Conservation (phyloP, 1,140 invertebrate species). For the Drosophila asahinai region DNA sequence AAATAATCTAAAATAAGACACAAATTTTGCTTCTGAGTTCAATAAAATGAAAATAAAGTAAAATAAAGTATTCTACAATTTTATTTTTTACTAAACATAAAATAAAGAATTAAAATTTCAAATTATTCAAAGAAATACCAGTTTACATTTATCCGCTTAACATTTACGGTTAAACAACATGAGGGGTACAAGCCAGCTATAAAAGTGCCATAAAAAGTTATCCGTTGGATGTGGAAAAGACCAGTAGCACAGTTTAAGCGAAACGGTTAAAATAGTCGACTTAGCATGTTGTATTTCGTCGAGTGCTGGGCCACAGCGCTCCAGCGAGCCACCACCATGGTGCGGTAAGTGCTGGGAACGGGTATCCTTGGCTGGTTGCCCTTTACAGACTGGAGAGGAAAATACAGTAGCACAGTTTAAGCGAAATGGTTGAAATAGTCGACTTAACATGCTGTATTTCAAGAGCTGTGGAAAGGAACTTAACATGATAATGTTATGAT, state of each 20-base stretch:
- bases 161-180: constrained; percentile 7
- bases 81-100: too few species aligned
- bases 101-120: too few species aligned
- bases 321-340: constrained; percentile 95
- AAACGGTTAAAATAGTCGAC: constrained; percentile 57
- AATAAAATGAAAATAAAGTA: too few species aligned
- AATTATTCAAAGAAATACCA: too few species aligned
- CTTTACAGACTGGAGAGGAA: too few species aligned
- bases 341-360: constrained; percentile 87
- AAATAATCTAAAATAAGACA: too few species aligned
- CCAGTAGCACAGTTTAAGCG: constrained; percentile 49
- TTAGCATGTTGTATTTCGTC: too few species aligned
- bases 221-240: constrained; percentile 1
- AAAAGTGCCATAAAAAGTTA: constrained; percentile 42
- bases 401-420: too few species aligned
- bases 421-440: too few species aligned
- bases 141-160: constrained; percentile 4
- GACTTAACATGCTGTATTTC: neutral
- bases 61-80: too few species aligned
- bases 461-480: neutral
- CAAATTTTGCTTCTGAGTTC: too few species aligned
- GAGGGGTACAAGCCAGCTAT: neutral
- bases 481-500: neutral
- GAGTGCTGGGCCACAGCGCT: constrained; percentile 96
- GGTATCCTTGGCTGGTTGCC: neutral